Evolutionary conservation across 1,140 invertebrate species (phyloP), one percentile per base, ranked within the genome.

Genomic region (Probaryconus sp.): DNA sequence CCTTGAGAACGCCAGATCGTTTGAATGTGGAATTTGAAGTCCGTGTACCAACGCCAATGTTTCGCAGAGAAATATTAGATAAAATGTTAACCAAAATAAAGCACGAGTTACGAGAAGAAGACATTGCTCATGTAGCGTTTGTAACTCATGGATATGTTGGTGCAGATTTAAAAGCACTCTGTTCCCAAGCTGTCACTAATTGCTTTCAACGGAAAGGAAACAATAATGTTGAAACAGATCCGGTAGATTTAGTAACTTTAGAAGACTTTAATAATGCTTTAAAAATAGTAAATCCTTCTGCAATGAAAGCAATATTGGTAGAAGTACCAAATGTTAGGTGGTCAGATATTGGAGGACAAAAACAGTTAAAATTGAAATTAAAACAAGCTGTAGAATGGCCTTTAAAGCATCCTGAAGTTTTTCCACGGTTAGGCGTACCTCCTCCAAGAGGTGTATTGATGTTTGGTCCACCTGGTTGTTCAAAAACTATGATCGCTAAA

Each of bases 401-500:
- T 0, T 77, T 98, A 9, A 93, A 92, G 75, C 92, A 98, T 86
- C 93, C 96, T 0, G 96, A 98, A 75, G 94, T 93, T 71, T 99
- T 99, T 87, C 84, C 90, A 17, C 91, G 95, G 38, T 87, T 99
- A 47, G 97, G 97, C 5, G 97, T 99, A 20, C 92, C 92, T 56
- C 96, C 98, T 1, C 97, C 98, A 0, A 94, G 94, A 78, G 98
- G 98, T 1, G 92, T 99, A 3, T 87, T 99, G 6, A 92, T 99
- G 88, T 99, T 96, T 87, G 98, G 98, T 5, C 98, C 98, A 4
- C 98, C 98, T 0, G 98, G 98, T 2, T 99, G 98, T 81, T 97
- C 96, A 0, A 98, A 98, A 88, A 98, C 97, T 0, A 94, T 98
- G 92, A 96, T 98, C 76, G 97, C 96, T 1, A 95, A 97, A 88